phyloP scores from a whole-genome alignment of 2,888 invertebrate species.

The Caenorhabditis afra region DNA sequence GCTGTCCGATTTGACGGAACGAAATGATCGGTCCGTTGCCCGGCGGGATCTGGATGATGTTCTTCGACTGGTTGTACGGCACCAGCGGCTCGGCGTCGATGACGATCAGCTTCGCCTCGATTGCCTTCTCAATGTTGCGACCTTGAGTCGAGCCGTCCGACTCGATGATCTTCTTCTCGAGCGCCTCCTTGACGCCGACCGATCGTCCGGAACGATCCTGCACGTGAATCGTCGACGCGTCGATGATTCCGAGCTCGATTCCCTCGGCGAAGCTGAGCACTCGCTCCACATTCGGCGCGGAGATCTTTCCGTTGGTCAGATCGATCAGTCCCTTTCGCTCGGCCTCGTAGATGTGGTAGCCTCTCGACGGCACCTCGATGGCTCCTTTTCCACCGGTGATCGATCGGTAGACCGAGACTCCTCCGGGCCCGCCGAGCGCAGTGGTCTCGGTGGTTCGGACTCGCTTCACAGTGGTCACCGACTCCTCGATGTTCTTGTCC shows the following conservation, averaged over 20 bases:
- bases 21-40: constrained; percentile 78
- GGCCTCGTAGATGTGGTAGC: constrained; percentile 90
- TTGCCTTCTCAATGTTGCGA: constrained; percentile 75
- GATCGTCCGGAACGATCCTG: constrained; percentile 89
- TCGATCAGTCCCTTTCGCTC: constrained; percentile 90
- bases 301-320: constrained; percentile 89
- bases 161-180: constrained; percentile 85
- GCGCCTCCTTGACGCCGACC: constrained; percentile 89
- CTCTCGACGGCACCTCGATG: constrained; percentile 88
- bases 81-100: constrained; percentile 77
- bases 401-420: constrained; percentile 78
- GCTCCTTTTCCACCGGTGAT: constrained; percentile 80
- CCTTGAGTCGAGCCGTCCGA: constrained; percentile 73
- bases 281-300: constrained; percentile 90
- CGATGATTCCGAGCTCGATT: constrained; percentile 84
- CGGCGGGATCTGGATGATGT: constrained; percentile 79
- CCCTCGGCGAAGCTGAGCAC: constrained; percentile 90
- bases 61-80: constrained; percentile 70
- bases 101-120: constrained; percentile 73
- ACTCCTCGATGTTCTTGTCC: constrained; percentile 79
- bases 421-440: constrained; percentile 77
- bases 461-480: constrained; percentile 80
- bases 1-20: constrained; percentile 80
- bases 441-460: constrained; percentile 79
- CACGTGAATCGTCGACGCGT: constrained; percentile 87